These are phyloP conservation scores for Acanthurus lineatus DNA, from an alignment of 2,797 vertebrate species.

Conservation along the genomic window DNA sequence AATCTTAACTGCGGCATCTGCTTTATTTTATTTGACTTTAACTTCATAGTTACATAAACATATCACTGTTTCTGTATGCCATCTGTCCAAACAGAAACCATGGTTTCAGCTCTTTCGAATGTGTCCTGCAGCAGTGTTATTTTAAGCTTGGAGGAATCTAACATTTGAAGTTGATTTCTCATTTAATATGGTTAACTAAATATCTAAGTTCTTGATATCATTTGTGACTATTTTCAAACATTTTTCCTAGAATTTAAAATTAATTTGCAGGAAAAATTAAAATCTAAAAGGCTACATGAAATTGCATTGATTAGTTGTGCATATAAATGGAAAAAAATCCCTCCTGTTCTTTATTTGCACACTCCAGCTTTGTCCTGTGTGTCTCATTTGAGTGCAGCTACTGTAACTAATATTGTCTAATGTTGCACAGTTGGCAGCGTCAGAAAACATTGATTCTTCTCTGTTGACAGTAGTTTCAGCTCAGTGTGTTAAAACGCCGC, in stretches of 20 bases:
- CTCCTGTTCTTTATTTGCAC: conserved; percentile 3
- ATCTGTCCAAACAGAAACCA: neutral
- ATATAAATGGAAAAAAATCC: neutral
- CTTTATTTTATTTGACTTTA: neutral
- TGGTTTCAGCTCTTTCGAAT: neutral
- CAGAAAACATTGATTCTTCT: conserved; percentile 40
- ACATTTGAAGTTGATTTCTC: neutral
- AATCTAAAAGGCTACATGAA: neutral
- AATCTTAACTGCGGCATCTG: neutral
- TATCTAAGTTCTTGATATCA: too few relatives aligned
- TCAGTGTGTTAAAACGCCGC: conserved; percentile 46
- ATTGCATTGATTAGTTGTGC: neutral
- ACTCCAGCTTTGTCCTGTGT: conserved; percentile 5
- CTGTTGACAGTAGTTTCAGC: conserved; percentile 53
- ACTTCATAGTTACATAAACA: neutral
- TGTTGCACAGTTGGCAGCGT: conserved; percentile 44
- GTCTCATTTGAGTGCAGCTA: conserved; percentile 21
- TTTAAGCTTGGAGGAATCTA: neutral
- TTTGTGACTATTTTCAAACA: too few relatives aligned
- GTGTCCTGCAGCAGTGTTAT: neutral
- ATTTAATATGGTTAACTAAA: too few relatives aligned
- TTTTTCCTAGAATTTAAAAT: neutral
- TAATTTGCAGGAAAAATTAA: neutral
- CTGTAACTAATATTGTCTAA: conserved; percentile 51
- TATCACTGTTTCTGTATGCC: neutral